Evolutionary conservation across 2,888 invertebrate genomes (phyloP), one percentile per base, ranked within the genome.

Genomic region (Kryphioiulus occultus): DNA sequence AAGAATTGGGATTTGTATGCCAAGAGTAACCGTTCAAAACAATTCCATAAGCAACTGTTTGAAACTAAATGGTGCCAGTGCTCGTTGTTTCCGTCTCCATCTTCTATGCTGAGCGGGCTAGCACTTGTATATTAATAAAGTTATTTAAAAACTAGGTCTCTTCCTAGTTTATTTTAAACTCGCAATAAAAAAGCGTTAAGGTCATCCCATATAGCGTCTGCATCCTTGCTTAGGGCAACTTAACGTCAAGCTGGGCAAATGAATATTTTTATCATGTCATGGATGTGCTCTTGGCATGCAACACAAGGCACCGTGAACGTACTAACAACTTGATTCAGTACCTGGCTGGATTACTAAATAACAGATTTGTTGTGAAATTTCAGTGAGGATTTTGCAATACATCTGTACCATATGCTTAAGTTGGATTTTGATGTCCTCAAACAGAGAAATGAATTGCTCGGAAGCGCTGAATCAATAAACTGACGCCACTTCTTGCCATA

Each of bases 121-220:
- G 47, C 17, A 47, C 47, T 4, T 68, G 10, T 26, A 26, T 68
- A 68, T 68, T 68, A 68, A 68, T 68, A 68, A 68, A 26, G 68
- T 26, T 68, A 68, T 68, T 68, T 68, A 68, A 68, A 68, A 68
- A 68, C 68, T 68, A 26, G 68, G 68, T 68, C 68, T 68, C 68
- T 68, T 68, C 68, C 68, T 68, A 68, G 68, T 68, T 26, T 68
- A 68, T 68, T 68, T 68, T 26, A 68, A 68, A 26, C 68, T 68
- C 26, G 68, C 26, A 68, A 68, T 68, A 68, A 68, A 26, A 68
- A 68, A 68, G 26, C 26, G 26, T 30, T 68, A 68, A 68, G 68
- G 68, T 68, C 68, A 68, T 26, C 10, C 68, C 68, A 26, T 68
- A 68, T 26, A 68, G 12, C 68, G 68, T 68, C 7, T 26, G 68